Evolutionary conservation across 92 coral and sea anemone genomes (phyloP).

Genomic region (Umimayanthus chanpuru): DNA sequence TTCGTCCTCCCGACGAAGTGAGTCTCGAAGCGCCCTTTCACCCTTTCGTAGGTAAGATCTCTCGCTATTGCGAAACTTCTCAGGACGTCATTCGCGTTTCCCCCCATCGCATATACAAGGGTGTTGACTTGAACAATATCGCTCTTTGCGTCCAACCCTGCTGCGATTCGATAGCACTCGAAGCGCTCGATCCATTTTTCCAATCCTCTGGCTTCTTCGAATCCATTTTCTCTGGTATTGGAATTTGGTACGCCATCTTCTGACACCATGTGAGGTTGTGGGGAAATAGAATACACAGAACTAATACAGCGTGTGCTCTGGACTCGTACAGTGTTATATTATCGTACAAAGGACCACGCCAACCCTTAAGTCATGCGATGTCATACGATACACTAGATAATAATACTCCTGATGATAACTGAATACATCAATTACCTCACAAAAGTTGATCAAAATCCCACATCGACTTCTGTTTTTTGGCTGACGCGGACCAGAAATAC

Average conservation of each 20-base stretch:
- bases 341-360: too few species aligned
- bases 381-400: too few species aligned
- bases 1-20: slow-evolving; percentile 23
- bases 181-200: slow-evolving; percentile 50
- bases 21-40: background rate
- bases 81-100: slow-evolving; percentile 32
- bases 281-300: background rate
- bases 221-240: slow-evolving; percentile 25
- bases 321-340: too few species aligned
- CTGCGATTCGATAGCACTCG: slow-evolving; percentile 37
- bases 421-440: too few species aligned
- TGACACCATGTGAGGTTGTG: slow-evolving; percentile 50
- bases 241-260: slow-evolving; percentile 42
- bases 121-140: slow-evolving; percentile 7
- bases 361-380: too few species aligned
- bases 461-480: too few species aligned
- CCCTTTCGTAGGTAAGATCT: background rate
- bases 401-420: too few species aligned
- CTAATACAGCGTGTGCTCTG: too few species aligned
- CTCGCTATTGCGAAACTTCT: slow-evolving; percentile 15
- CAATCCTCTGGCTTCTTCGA: slow-evolving; percentile 44
- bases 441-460: too few species aligned
- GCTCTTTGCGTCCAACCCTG: slow-evolving; percentile 29
- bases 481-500: too few species aligned
- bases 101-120: slow-evolving; percentile 36